A percentile compares a stretch with the other conserved stretches of the same genome.
These are phyloP conservation scores for Amblyornis subalaris DNA, from an alignment of 2,113 vertebrate species.

Conservation along the genomic window DNA sequence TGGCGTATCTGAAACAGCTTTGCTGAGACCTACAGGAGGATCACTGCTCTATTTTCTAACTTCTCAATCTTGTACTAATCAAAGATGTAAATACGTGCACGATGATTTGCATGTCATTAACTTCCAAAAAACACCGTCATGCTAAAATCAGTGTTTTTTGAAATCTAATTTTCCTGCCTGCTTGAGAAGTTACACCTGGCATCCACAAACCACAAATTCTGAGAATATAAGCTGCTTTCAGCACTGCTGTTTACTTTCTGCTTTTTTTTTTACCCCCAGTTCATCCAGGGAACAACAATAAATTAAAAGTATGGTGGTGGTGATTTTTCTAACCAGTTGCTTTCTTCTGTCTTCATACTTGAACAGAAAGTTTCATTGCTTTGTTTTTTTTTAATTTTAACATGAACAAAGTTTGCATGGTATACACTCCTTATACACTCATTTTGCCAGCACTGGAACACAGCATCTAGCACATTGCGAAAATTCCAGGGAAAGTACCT, in stretches of 20 bases:
- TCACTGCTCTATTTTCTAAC: constrained; percentile 13
- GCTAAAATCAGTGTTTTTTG: background rate
- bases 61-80: constrained; percentile 29
- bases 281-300: background rate
- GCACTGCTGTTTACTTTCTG: background rate
- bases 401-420: background rate
- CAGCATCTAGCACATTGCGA: background rate
- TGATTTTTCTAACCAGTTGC: background rate
- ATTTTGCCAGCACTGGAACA: background rate
- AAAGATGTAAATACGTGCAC: constrained; percentile 45
- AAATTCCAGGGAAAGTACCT: background rate
- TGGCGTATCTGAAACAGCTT: background rate
- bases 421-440: background rate
- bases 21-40: background rate
- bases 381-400: background rate
- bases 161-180: constrained; percentile 1
- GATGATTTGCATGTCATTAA: constrained; percentile 47
- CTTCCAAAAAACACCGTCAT: constrained; percentile 3
- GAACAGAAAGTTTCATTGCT: background rate
- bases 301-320: background rate
- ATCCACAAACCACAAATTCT: background rate
- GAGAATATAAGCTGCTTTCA: background rate
- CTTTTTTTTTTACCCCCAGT: background rate
- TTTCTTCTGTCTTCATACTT: background rate
- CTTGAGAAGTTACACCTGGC: constrained; percentile 34